Base-by-base conservation (phyloP, 1,140 invertebrate genomes). In the Lerema accius region DNA sequence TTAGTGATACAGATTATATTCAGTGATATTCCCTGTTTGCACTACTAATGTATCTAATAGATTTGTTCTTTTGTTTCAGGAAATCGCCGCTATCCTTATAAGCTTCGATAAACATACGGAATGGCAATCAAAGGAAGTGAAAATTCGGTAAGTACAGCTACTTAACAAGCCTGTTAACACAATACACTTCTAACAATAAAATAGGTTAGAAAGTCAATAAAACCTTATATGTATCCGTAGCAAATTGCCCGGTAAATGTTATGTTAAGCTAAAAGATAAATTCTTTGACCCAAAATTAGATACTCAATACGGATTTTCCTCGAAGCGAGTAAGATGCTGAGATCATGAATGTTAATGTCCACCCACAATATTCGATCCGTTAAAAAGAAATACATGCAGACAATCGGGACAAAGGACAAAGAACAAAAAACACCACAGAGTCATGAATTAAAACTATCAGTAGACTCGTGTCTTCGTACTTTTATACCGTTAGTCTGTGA, bases 61-160 rank as follows among this genome's bases (percentile, higher is more conserved):
- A 50, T 4, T 45, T 65, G 72, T 89, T 76, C 83, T 73, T 83
- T 92, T 90, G 85, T 95, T 94, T 59, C 94, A 99, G 98, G 98
- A 99, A 95, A 99, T 99, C 89, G 98, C 98, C 11, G 97, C 97
- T 43, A 96, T 99, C 82, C 94, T 99, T 86, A 98, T 99, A 92
- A 98, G 97, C 87, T 99, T 99, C 92, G 97, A 98, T 89, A 95
- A 96, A 81, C 98, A 99, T 91, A 93, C 94, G 83, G 97, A 98
- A 94, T 99, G 98, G 98, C 96, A 98, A 90, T 97, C 96, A 76
- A 97, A 98, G 89, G 98, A 99, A 92, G 97, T 99, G 69, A 97
- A 97, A 94, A 98, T 98, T 90, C 95, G 96, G 96, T 97, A 89
- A 94, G 93, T 53, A 17, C 9, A n/a, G n/a, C n/a, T n/a, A n/a